Conservation (phyloP, 2,888 invertebrate genomes). For the Tromatobia lineatoria region DNA sequence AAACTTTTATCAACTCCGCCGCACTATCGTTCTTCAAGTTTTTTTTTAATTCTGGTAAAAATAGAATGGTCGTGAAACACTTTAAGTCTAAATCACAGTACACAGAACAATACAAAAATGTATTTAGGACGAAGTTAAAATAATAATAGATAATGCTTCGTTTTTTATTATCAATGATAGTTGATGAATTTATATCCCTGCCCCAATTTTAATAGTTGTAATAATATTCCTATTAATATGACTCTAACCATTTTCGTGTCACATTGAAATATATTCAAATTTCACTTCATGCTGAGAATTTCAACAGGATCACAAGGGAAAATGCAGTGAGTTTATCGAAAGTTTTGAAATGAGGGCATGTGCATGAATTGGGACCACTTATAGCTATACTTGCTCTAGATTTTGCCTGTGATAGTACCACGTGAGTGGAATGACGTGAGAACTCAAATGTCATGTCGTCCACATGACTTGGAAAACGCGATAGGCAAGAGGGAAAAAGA, state of each 20-base stretch:
- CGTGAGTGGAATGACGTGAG: slow-evolving; percentile 61
- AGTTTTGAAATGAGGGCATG: background rate
- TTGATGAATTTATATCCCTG: no score
- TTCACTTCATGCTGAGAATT: background rate
- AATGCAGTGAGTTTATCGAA: background rate
- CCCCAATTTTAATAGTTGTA: no score
- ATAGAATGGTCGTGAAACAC: background rate
- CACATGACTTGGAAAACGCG: slow-evolving; percentile 32
- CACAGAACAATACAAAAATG: background rate
- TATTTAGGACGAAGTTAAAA: no score
- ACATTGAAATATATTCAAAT: background rate
- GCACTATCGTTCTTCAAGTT: background rate
- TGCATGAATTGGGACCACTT: background rate
- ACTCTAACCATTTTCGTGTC: background rate
- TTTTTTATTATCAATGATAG: no score
- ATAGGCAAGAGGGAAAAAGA: slow-evolving; percentile 29
- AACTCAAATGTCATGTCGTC: slow-evolving; percentile 21
- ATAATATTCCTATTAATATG: no score
- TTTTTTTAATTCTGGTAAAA: slow-evolving; percentile 27
- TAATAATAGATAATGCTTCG: no score
- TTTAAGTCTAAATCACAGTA: background rate
- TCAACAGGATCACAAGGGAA: background rate
- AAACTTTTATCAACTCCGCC: slow-evolving; percentile 37
- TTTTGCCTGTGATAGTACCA: slow-evolving; percentile 38
- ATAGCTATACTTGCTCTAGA: slow-evolving; percentile 32